Evolutionary conservation across 2,888 invertebrate genomes (phyloP), one percentile per base, ranked within the genome.

Genomic region (Dilophus febrilis): DNA sequence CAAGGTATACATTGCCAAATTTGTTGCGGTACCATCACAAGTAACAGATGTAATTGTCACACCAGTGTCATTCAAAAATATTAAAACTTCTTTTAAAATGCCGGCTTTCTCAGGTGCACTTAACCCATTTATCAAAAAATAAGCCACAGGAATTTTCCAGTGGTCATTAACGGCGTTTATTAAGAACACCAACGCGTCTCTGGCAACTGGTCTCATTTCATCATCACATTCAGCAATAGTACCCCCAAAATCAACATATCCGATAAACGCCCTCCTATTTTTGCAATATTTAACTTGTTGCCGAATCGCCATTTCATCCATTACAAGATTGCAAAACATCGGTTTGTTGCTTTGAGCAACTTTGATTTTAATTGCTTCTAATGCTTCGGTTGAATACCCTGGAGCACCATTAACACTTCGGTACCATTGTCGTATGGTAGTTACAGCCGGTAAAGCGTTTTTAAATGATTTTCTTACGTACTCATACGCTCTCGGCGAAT

Each of bases 91-190:
- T 13, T 37, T 27, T 8, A 28, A 4, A 14, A 37, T 11, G 4
- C 19, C 37, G 3, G 14, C 28, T 28, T 18, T 27, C 11, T 28
- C 37, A 3, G 2, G 8, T n/a, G 30, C 29, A 12, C 6, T 37
- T 3, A 37, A 12, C 2, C 30, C 30, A 18, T 10, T n/a, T n/a
- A 13, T 37, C 3, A 37, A 19, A 14, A 30, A 37, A 19, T 37
- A 37, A 8, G 37, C 17, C 2, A 37, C 12, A 12, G 37, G 30
- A 3, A 37, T 29, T 37, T 37, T 37, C 6, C 28, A 37, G 8
- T 37, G 11, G 22, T 29, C 37, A 7, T 7, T 18, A 6, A 30
- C 12, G 5, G 26, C 37, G 10, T 10, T 18, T 12, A 37, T 12
- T 12, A 37, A 18, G 28, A 18, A 30, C 2, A 37, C 29, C 16